Base-by-base conservation (phyloP, 2,888 invertebrate genomes). In the Acanthosoma haemorrhoidale region DNA sequence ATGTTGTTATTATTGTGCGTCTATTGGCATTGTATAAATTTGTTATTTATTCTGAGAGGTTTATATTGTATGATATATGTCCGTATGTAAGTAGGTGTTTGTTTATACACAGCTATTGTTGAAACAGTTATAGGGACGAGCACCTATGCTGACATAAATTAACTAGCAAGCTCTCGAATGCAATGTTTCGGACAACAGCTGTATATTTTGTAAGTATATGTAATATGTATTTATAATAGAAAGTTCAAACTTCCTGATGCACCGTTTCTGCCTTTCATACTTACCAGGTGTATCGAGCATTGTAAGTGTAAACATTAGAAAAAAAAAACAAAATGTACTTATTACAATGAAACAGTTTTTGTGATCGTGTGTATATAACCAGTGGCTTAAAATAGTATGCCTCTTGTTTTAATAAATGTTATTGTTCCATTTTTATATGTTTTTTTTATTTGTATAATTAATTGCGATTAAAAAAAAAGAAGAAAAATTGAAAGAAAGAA, bases 11-110 rank as follows among this genome's bases (percentile, higher is more conserved):
- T n/a, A n/a, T n/a, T 41, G 25, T 51, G 25, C 29, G 29, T 31
- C n/a, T 64, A 11, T 21, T 29, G 41, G 41, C 29, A 25, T 61
- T 64, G 64, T 64, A 64, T 41, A 39, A 41, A 39, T 41, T 41
- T 64, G 64, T 64, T 64, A 41, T 41, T 38, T 41, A 64, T 29
- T 64, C n/a, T 64, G 64, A 64, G 64, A 64, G 64, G 64, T 64
- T 38, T 64, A 64, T 64, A 25, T 57, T n/a, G n/a, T n/a, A n/a
- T n/a, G n/a, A n/a, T n/a, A 25, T 51, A 51, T 51, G 4, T 13
- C 51, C 29, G 51, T 51, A 25, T 29, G 51, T 51, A 25, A 25
- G 13, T 13, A 51, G 21, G n/a, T 51, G 29, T 51, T 51, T 51
- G 51, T 51, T 51, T 51, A 51, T 51, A 51, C 51, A 25, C 51